These are phyloP conservation scores for Dryobota labecula DNA, from an alignment of 2,888 invertebrate species.

Conservation along the genomic window DNA sequence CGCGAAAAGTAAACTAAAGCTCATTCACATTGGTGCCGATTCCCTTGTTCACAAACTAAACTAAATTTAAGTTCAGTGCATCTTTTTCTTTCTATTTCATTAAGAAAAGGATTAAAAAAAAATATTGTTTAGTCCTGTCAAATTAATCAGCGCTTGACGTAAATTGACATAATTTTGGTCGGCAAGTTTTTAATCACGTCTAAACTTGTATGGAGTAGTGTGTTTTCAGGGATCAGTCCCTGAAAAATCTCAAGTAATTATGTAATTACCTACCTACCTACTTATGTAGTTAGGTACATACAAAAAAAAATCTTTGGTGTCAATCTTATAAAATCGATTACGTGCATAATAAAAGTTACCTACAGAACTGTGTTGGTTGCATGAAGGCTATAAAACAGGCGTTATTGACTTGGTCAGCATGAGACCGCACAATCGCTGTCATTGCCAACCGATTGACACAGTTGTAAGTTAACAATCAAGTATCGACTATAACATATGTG, in stretches of 20 bases:
- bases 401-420: constrained; percentile 39
- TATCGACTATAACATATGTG: background rate
- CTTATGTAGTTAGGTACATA: background rate
- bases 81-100: no score
- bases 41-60: no score
- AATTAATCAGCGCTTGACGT: no score
- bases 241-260: background rate
- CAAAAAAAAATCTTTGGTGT: background rate
- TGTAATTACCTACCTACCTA: background rate
- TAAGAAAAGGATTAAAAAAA: no score
- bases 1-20: background rate
- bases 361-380: background rate
- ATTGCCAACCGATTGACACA: constrained; percentile 45
- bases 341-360: constrained; percentile 4
- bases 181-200: no score
- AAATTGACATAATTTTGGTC: no score
- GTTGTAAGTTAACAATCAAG: constrained; percentile 22
- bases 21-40: no score
- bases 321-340: background rate
- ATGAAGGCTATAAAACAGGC: constrained; percentile 31
- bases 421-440: constrained; percentile 45
- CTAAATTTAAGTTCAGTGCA: no score
- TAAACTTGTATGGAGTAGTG: no score
- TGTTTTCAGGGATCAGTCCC: no score
- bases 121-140: no score